Base-by-base conservation (phyloP, 2,888 invertebrate species). In the Lochmaea crataegi region DNA sequence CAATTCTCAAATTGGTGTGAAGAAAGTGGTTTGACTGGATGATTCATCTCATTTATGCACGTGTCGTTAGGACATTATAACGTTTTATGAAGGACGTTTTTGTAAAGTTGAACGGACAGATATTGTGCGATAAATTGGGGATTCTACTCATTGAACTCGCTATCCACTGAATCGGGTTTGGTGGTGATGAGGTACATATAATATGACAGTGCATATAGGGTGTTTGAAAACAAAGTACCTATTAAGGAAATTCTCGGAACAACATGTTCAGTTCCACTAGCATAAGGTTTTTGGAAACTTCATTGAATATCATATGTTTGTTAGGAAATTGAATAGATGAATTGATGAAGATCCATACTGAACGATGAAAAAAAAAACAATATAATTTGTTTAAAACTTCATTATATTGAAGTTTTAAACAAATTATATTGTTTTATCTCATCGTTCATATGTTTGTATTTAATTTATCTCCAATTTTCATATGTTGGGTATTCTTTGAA, bases 81-180 rank as follows among this genome's bases (percentile, higher is more conserved):
- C 77, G 79, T 78, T 82, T 82, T 82, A 83, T 81, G 82, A 82
- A 80, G 82, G 81, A 81, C 82, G 78, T 81, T 82, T 82, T 79
- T 73, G 75, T 77, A 75, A 75, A 78, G 76, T 75, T 79, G 80
- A 81, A 81, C 80, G 77, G 80, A 81, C 81, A 80, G 77, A 80
- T 81, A 82, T 81, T 81, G 79, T 80, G 74, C 77, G 78, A 77
- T 79, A 77, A 79, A 79, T 79, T 79, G 76, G 72, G 75, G 79
- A 78, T 78, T 63, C 61, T 78, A 77, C 78, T 77, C 77, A 80
- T 80, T 79, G 77, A 75, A 76, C 68, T 68, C 32, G 18, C 60
- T 60, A 68, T 60, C 61, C 61, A 68, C 32, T 68, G 68, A 68
- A 22, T 60, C 61, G 60, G 51, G 60, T 32, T 61, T 45, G 61